A percentile compares a stretch with the other conserved stretches of the same genome.
Evolutionary conservation across 2,888 invertebrate genomes (phyloP).

Genomic region (Drosophila nigricruria): DNA sequence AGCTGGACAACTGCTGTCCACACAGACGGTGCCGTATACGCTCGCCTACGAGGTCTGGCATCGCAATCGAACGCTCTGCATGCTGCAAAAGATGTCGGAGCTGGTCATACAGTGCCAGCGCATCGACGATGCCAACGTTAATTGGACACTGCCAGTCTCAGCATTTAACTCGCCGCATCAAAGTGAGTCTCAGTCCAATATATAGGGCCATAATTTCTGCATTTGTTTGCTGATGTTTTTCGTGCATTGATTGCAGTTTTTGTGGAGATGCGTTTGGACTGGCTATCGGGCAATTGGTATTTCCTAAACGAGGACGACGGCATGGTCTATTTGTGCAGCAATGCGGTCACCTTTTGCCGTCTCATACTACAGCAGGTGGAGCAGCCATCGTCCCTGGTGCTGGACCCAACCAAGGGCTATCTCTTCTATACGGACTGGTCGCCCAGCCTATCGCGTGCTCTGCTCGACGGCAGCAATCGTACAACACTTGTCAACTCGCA

Average conservation of each 20-base stretch:
- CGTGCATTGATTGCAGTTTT: constrained; percentile 87
- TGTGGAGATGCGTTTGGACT: constrained; percentile 92
- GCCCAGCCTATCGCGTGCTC: constrained; percentile 87
- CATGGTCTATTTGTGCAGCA: constrained; percentile 90
- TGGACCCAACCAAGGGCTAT: constrained; percentile 92
- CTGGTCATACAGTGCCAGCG: constrained; percentile 88
- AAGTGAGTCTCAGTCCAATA: constrained; percentile 85
- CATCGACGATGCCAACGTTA: constrained; percentile 88
- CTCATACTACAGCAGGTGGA: constrained; percentile 89
- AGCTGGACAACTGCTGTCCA: constrained; percentile 85
- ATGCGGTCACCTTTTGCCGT: constrained; percentile 88
- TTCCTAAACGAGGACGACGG: constrained; percentile 90
- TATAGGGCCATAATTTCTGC: constrained; percentile 41
- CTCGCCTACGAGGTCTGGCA: constrained; percentile 89
- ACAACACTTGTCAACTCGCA: constrained; percentile 88
- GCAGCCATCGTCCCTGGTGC: constrained; percentile 90
- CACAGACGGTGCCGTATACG: constrained; percentile 68
- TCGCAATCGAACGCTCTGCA: constrained; percentile 89
- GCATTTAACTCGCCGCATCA: constrained; percentile 88
- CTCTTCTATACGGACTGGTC: constrained; percentile 94
- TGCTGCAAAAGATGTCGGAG: constrained; percentile 87
- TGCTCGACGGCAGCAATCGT: constrained; percentile 88
- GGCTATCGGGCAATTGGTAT: constrained; percentile 95
- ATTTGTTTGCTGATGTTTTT: constrained; percentile 35
- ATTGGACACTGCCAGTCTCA: constrained; percentile 87